Evolutionary conservation across 2,113 vertebrate genomes (phyloP), one percentile per base, ranked within the genome.

Genomic region (Chelonoidis abingdonii): DNA sequence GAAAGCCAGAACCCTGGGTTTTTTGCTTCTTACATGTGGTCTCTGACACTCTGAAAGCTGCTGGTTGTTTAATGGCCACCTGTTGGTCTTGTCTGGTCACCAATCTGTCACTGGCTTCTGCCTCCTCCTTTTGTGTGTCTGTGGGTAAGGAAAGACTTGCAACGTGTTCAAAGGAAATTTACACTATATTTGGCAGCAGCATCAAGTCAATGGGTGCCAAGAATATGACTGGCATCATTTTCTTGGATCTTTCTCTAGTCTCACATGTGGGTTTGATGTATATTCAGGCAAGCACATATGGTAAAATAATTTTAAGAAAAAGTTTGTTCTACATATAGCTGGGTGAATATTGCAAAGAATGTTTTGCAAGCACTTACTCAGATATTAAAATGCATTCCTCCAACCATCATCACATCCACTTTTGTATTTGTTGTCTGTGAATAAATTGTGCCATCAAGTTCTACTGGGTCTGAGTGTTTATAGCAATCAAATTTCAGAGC

Each of bases 211-310:
- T 80, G 41, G 5, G 21, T 97, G 94, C 97, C 97, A 97, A 95
- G 93, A 97, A 97, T 94, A 88, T 94, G 97, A 94, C 92, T 96
- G 92, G 94, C 89, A 94, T 82, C 2, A 84, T 92, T 96, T 96
- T 89, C 85, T 65, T 84, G 80, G 89, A 92, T 92, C 54, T 93
- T 93, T 92, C 84, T 95, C 87, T 80, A 90, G 89, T 93, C 83
- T 97, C 78, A 93, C 81, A 92, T 87, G 31, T 93, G 96, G 96
- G 93, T 90, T 65, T 89, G 87, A 88, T 96, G 83, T 80, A 59
- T 96, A 90, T 95, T 97, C 81, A 91, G 91, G 83, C 91, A 97
- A 95, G 81, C 31, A 89, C 24, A 35, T 50, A 81, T 95, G 97
- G 93, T 89, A 93, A 87, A 84, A 89, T 8, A 95, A 80, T 92